Conservation (phyloP, 92 coral and sea anemone species). For the Palythoa heliodiscus region DNA sequence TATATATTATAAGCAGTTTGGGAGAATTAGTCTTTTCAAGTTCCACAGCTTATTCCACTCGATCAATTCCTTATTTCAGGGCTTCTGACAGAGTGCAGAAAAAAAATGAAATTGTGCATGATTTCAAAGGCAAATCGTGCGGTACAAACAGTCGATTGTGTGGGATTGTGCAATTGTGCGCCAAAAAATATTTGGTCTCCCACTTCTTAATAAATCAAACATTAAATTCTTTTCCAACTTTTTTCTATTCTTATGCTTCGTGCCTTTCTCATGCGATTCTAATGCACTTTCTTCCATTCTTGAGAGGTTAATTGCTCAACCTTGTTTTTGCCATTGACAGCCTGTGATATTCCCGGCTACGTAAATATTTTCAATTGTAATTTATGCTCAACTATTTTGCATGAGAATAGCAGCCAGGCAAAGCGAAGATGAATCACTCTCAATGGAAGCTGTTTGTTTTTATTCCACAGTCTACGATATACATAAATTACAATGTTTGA, state of each 20-base stretch:
- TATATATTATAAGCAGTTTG: too few relatives aligned
- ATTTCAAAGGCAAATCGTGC: too few relatives aligned
- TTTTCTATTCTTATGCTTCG: slow-evolving; percentile 3
- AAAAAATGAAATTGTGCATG: too few relatives aligned
- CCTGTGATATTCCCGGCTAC: slow-evolving; percentile 9
- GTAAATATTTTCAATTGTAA: not conserved
- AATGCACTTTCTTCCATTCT: slow-evolving; percentile 8
- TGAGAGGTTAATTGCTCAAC: not conserved
- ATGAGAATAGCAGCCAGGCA: not conserved
- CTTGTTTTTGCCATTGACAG: not conserved
- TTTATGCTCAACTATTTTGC: not conserved
- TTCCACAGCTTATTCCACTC: too few relatives aligned
- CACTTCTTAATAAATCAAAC: too few relatives aligned
- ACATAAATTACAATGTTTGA: not conserved
- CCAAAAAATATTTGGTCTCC: too few relatives aligned
- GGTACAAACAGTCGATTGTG: too few relatives aligned
- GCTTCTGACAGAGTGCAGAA: too few relatives aligned
- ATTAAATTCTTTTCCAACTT: too few relatives aligned
- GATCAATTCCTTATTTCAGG: too few relatives aligned
- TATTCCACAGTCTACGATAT: not conserved
- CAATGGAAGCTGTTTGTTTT: not conserved
- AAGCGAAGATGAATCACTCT: not conserved
- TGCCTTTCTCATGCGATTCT: slow-evolving; percentile 9
- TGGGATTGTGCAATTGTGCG: too few relatives aligned
- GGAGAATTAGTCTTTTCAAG: too few relatives aligned